Conservation (phyloP, 2,888 invertebrate species). For the Plagodis pulveraria region DNA sequence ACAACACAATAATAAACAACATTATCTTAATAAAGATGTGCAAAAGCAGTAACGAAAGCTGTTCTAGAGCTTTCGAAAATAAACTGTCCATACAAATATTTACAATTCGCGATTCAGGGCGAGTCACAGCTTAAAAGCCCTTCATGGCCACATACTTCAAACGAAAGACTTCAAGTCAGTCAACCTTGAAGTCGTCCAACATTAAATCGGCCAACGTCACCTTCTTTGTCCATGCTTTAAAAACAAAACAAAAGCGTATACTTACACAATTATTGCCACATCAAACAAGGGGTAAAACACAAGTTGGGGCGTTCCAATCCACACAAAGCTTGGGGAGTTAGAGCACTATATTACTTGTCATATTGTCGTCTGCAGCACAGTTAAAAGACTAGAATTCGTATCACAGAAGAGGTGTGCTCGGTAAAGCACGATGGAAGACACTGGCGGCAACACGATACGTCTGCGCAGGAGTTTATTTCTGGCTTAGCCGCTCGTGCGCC, state of each 20-base stretch:
- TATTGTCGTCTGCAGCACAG: conserved; percentile 61
- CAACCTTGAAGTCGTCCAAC: conserved; percentile 1
- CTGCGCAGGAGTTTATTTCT: conserved; percentile 70
- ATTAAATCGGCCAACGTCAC: conserved; percentile 1
- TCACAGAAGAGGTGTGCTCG: conserved; percentile 69
- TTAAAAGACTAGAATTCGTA: conserved; percentile 67
- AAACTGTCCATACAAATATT: conserved; percentile 10
- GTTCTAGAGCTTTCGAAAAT: conserved; percentile 9
- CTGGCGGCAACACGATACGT: conserved; percentile 77
- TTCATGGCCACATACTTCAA: conserved; percentile 22
- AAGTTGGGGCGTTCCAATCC: conserved; percentile 52
- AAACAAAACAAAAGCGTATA: conserved; percentile 57
- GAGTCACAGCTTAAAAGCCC: conserved; percentile 20
- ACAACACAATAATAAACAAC: not conserved
- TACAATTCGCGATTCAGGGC: conserved; percentile 2
- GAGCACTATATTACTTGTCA: conserved; percentile 72
- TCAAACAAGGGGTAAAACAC: conserved; percentile 59
- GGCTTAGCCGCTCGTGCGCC: conserved; percentile 62
- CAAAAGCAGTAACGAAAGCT: conserved; percentile 1
- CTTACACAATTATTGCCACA: conserved; percentile 75
- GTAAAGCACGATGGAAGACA: conserved; percentile 60
- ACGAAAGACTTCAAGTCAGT: not conserved
- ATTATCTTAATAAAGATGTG: not conserved
- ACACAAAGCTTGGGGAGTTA: conserved; percentile 60
- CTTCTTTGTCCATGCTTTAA: conserved; percentile 34